Evolutionary conservation across 2,888 invertebrate species (phyloP), one percentile per base, ranked within the genome.

Genomic region (Drosophila recens): DNA sequence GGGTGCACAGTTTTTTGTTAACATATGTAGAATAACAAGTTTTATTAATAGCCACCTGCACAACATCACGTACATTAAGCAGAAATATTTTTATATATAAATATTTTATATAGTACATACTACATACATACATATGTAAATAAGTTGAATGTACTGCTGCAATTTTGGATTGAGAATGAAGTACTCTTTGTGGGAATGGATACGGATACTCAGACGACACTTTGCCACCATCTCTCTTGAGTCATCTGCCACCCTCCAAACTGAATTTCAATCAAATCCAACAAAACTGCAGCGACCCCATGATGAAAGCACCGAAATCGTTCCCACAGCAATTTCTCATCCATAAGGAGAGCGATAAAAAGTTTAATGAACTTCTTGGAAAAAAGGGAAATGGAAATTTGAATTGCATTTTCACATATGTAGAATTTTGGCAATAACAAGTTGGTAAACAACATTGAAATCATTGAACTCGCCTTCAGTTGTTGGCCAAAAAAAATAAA

Each of bases 281-380:
- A 36, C n/a, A 30, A 23, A 49, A 62, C 33, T 48, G 52, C 23
- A 57, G 42, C 9, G 36, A 33, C 6, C n/a, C 11, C 34, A 46
- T 45, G 43, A 17, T 42, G 42, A 11, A 20, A 42, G 17, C n/a
- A 36, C 15, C 4, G 51, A 33, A 38, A 43, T 33, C 49, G 11
- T 68, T 82, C 70, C 59, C 75, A 75, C 69, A 67, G 27, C 11
- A 61, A 61, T 67, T 68, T 77, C 64, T 68, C 65, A 71, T 17
- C 20, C 65, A 54, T 43, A 53, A 49, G 66, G 63, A 62, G 62
- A 69, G 23, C 52, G 42, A 15, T 23, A 43, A n/a, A 34, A 36
- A 72, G 84, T 83, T 75, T 72, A 78, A 68, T 69, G 72, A 84
- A 82, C 78, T 82, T 84, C 82, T 84, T 80, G 82, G 71, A 67